phyloP scores from a whole-genome alignment of 2,888 invertebrate species.

The Dasypolia templi region DNA sequence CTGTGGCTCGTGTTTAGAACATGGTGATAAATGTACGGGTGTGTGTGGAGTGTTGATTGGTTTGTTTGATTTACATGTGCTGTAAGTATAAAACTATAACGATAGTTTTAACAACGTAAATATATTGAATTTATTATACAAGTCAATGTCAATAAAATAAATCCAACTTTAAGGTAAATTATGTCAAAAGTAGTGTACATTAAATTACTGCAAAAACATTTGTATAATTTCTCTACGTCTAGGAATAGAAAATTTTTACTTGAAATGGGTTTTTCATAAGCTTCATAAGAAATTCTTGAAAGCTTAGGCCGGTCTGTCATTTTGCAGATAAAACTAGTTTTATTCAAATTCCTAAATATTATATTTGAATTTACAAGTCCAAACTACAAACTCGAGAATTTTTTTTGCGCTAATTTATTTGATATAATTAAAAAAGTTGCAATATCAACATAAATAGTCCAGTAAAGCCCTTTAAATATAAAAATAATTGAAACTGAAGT shows the following conservation, averaged over 20 bases:
- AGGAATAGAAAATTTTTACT: constrained; percentile 34
- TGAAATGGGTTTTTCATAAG: constrained; percentile 45
- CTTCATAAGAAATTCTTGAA: constrained; percentile 38
- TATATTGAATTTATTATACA: background rate
- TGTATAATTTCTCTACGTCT: constrained; percentile 5
- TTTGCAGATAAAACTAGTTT: constrained; percentile 30
- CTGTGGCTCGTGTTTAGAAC: constrained; percentile 55
- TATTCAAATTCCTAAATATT: constrained; percentile 3
- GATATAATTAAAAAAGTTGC: background rate
- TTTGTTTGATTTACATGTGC: constrained; percentile 36
- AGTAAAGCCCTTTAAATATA: background rate
- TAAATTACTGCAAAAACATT: constrained; percentile 28
- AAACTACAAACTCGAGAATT: background rate
- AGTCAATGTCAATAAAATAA: background rate
- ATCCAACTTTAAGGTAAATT: background rate
- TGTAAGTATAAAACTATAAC: background rate
- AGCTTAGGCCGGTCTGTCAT: constrained; percentile 32
- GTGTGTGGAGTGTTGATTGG: constrained; percentile 42
- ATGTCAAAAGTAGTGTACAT: background rate
- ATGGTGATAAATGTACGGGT: constrained; percentile 23
- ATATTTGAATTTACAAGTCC: constrained; percentile 21
- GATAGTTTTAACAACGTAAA: no score
- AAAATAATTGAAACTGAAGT: background rate
- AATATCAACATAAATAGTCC: background rate
- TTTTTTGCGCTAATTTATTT: background rate